Conservation (phyloP, 2,888 invertebrate species). For the Microplitis manilae region DNA sequence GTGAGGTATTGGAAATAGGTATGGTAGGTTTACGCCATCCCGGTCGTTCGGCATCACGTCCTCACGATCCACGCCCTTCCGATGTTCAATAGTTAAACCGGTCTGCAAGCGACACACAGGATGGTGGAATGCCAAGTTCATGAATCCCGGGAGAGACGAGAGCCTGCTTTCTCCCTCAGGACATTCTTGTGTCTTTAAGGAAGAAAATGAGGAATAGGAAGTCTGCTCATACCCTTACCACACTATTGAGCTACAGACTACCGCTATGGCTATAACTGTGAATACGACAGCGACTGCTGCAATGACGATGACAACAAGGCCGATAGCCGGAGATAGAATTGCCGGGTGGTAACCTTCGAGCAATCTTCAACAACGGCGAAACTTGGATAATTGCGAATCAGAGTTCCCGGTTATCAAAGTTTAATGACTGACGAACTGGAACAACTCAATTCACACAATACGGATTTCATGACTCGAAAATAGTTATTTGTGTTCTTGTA, state of each 20-base stretch:
- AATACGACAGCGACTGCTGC: background rate
- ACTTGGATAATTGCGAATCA: constrained; percentile 60
- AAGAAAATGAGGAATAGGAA: constrained; percentile 44
- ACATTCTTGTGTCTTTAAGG: constrained; percentile 56
- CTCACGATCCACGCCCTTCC: constrained; percentile 62
- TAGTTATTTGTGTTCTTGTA: background rate
- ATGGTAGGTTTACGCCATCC: constrained; percentile 2
- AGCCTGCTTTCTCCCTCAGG: constrained; percentile 49
- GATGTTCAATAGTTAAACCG: constrained; percentile 58
- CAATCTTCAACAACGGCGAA: constrained; percentile 51
- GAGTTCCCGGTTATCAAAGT: constrained; percentile 52
- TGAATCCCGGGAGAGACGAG: constrained; percentile 49
- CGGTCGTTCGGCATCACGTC: constrained; percentile 26
- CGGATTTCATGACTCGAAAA: background rate
- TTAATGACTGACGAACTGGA: constrained; percentile 25
- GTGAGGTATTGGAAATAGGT: background rate
- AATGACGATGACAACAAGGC: background rate
- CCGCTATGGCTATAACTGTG: background rate
- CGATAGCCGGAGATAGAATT: constrained; percentile 58
- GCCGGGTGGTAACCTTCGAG: constrained; percentile 61
- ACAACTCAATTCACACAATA: constrained; percentile 25
- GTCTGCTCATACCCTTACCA: background rate
- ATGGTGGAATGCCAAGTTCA: constrained; percentile 39
- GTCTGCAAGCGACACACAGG: constrained; percentile 47
- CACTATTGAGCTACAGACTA: background rate